These are phyloP conservation scores for Aptenodytes forsteri DNA, from an alignment of 2,113 vertebrate genomes.

Conservation along the genomic window DNA sequence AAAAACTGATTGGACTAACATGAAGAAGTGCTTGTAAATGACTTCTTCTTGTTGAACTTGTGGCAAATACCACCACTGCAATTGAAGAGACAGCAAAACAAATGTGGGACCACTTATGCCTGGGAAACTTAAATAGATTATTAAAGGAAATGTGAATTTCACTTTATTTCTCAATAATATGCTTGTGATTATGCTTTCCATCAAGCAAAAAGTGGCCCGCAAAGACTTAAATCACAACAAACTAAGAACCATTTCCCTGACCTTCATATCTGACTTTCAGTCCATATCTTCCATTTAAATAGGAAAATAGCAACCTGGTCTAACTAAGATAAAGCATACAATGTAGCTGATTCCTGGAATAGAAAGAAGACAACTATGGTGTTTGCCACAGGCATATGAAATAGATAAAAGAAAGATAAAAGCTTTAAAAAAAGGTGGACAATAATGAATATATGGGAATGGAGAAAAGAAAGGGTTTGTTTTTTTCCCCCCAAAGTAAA, in stretches of 20 bases:
- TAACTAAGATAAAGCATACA: conserved; percentile 64
- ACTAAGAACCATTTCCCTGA: conserved; percentile 49
- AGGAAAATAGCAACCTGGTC: conserved; percentile 51
- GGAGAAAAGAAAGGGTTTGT: not conserved
- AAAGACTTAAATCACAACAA: conserved; percentile 13
- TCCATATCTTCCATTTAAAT: conserved; percentile 71
- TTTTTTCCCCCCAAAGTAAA: not conserved
- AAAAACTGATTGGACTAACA: not conserved
- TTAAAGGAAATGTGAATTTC: not conserved
- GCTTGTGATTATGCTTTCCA: not conserved
- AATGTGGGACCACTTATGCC: not conserved
- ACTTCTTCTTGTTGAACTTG: not conserved
- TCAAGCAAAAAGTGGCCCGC: not conserved
- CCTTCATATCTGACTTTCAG: conserved; percentile 74
- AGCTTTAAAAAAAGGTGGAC: conserved; percentile 41
- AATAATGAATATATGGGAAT: conserved; percentile 62
- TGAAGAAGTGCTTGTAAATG: not conserved
- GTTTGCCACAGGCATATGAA: conserved; percentile 72
- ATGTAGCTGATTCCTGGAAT: conserved; percentile 40
- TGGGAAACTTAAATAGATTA: not conserved
- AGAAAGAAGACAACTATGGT: conserved; percentile 36
- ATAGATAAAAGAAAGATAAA: conserved; percentile 76
- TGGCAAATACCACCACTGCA: not conserved
- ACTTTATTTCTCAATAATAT: not conserved
- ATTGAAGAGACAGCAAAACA: not conserved